Conservation (phyloP, 2,888 invertebrate genomes). For the Argyra leucocephala region DNA sequence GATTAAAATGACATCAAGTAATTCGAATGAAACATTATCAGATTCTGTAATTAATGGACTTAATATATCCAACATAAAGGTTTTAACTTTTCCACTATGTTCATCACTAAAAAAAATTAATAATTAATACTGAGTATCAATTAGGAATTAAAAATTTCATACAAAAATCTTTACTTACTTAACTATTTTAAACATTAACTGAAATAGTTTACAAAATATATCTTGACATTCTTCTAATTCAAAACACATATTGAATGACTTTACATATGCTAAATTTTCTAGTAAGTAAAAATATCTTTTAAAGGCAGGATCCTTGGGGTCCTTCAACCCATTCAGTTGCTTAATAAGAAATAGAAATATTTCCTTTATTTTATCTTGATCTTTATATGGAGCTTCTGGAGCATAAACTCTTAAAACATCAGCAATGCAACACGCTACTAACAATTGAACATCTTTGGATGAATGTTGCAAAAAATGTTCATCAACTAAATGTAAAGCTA, state of each 20-base stretch:
- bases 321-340: conserved; percentile 83
- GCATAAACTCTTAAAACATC: conserved; percentile 94
- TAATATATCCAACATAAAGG: conserved; percentile 92
- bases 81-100: conserved; percentile 91
- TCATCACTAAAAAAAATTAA: conserved; percentile 59
- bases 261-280: conserved; percentile 94
- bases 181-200: conserved; percentile 89
- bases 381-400: conserved; percentile 95
- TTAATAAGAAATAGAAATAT: conserved; percentile 92
- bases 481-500: conserved; percentile 85
- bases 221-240: conserved; percentile 96
- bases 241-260: conserved; percentile 97
- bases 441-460: conserved; percentile 84
- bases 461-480: conserved; percentile 84
- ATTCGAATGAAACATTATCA: conserved; percentile 86
- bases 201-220: conserved; percentile 87
- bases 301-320: conserved; percentile 94
- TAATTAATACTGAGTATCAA: too few species aligned
- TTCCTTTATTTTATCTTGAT: conserved; percentile 81
- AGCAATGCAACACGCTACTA: conserved; percentile 95
- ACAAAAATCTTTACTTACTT: conserved; percentile 57
- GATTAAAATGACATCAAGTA: conserved; percentile 84
- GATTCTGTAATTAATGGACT: conserved; percentile 91
- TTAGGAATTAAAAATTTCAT: too few species aligned
- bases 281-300: conserved; percentile 94